Base-by-base conservation (phyloP, 2,797 vertebrate species). In the Takifugu rubripes region DNA sequence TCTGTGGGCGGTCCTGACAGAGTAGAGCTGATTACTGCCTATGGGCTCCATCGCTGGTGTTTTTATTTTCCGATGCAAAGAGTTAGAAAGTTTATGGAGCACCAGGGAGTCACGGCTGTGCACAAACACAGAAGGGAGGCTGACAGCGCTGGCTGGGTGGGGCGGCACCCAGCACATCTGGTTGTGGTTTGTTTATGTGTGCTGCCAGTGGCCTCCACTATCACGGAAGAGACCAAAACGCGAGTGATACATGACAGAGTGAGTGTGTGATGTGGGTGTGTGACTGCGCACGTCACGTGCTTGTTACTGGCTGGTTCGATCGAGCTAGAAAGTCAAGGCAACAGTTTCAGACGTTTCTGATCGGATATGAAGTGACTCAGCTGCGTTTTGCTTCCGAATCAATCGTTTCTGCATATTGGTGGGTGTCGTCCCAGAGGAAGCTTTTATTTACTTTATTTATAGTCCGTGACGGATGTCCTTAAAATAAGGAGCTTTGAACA, bases 141-240 rank as follows among this genome's bases (percentile, higher is more conserved):
- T 81, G 79, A 78, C 72, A 61, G 74, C 64, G 79, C 49, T 8
- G 55, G 77, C 52, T 81, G 86, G 86, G 83, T 56, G 79, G 76
- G 68, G 77, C 54, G 40, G 65, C 5, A 48, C 66, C 67, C 61
- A 10, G 60, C 11, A 86, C 88, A 88, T 90, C 88, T 90, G 87
- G 79, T 82, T 69, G 81, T 80, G 81, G 81, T 88, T 86, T 86
- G 73, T 86, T 84, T 79, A 68, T 84, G 68, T 73, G 58, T 71
- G 68, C 82, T 82, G 73, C 77, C 63, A 74, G 66, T 66, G 75
- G 71, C 76, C 60, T 67, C 53, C 54, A 75, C 61, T 61, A 59
- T 56, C 55, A 52, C 59, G 74, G 64, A 24, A 61, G 6, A 82
- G 59, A 63, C 46, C 25, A 52, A 74, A 72, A 61, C n/a, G 62